Evolutionary conservation across 2,888 invertebrate genomes (phyloP), one percentile per base, ranked within the genome.

Genomic region (Branchellion lobata): DNA sequence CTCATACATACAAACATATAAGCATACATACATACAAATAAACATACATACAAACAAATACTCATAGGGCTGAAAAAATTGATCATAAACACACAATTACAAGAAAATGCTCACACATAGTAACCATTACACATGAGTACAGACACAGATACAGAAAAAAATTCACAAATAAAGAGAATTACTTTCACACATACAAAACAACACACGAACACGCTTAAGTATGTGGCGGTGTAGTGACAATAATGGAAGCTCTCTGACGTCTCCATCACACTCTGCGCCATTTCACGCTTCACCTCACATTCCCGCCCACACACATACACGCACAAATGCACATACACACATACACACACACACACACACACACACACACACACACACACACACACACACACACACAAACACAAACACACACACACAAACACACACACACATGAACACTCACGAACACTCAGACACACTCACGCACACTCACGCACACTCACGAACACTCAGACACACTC

Each of bases 261-360:
- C n/a, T 18, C 61, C 61, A 57, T 57, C 61, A 57, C n/a, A 5
- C 14, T 40, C 40, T 14, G 8, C 3, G 8, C 61, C 21, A 57
- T 57, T 57, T 57, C 61, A 57, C 61, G 61, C 61, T 24, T n/a
- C 61, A 57, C 5, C 61, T 14, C 8, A 57, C 61, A 57, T 24
- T n/a, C 24, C 61, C 61, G 61, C 61, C 61, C 61, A 57, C 61
- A 57, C 24, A 57, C n/a, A 57, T n/a, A 57, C 61, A 24, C 18
- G 47, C 8, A 47, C 8, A 47, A 14, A 47, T 47, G 8, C 47
- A 47, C 18, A 47, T 8, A 47, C 18, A 47, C 18, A 47, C 8
- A 47, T 47, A 47, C 47, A 47, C 18, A 47, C 47, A 14, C 18
- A 47, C 8, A 47, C 11, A 47, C 47, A 47, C 18, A 14, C 18